Percentiles rank a stretch among this genome's conserved stretches.
These are phyloP conservation scores for Panzeria rudis DNA, from an alignment of 2,888 invertebrate species.

Conservation along the genomic window DNA sequence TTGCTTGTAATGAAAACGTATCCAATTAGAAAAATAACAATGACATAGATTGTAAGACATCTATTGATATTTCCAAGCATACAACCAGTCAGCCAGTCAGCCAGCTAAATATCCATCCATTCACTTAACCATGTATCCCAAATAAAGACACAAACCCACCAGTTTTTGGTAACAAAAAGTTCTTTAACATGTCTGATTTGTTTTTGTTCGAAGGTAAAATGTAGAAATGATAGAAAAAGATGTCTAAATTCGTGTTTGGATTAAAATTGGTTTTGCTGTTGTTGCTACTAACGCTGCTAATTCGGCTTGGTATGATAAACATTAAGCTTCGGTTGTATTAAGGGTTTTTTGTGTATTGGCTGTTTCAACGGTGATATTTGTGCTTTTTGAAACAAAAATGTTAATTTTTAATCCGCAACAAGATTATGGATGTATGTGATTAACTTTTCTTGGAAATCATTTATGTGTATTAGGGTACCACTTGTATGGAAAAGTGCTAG, in stretches of 20 bases:
- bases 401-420: constrained; percentile 52
- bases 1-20: constrained; percentile 60
- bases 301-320: constrained; percentile 4
- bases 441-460: background rate
- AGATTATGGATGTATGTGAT: background rate
- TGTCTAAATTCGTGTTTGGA: constrained; percentile 64
- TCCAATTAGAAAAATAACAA: constrained; percentile 71
- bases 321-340: constrained; percentile 26
- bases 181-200: constrained; percentile 10
- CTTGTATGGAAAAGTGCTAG: background rate
- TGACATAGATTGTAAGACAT: constrained; percentile 67
- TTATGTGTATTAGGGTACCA: background rate
- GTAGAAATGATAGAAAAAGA: constrained; percentile 50
- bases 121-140: constrained; percentile 22
- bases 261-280: constrained; percentile 53
- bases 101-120: constrained; percentile 42
- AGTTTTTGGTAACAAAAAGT: background rate
- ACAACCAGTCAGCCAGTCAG: constrained; percentile 5
- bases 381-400: constrained; percentile 29
- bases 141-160: background rate
- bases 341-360: background rate
- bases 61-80: constrained; percentile 38
- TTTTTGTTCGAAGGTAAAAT: constrained; percentile 31
- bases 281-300: constrained; percentile 14
- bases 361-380: constrained; percentile 16